These are phyloP conservation scores for Salvelinus namaycush DNA, from an alignment of 2,113 vertebrate species.

Conservation along the genomic window DNA sequence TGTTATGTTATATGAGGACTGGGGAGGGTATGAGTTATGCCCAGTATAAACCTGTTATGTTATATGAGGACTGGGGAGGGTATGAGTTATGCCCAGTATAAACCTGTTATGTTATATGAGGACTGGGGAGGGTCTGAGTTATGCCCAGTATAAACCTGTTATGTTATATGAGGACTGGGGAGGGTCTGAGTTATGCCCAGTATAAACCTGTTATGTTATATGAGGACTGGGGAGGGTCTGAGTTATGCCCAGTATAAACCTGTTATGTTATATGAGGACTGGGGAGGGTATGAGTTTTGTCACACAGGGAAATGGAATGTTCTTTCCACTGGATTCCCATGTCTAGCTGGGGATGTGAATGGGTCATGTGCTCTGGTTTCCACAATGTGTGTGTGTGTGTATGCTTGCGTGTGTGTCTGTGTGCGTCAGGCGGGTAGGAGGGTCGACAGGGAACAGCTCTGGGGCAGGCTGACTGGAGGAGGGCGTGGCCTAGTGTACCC, in stretches of 20 bases:
- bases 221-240: too few relatives aligned
- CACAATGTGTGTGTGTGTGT: too few relatives aligned
- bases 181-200: too few relatives aligned
- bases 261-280: too few relatives aligned
- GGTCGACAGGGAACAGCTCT: not conserved
- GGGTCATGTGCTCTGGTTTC: not conserved
- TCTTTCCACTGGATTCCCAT: not conserved
- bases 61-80: too few relatives aligned
- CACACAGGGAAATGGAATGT: slow-evolving; percentile 13
- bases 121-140: too few relatives aligned
- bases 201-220: not conserved
- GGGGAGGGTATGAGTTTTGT: not conserved
- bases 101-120: not conserved
- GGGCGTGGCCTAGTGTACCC: not conserved
- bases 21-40: not conserved
- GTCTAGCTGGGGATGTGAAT: not conserved
- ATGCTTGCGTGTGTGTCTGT: not conserved
- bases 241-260: too few relatives aligned
- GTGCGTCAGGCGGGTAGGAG: not conserved
- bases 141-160: not conserved
- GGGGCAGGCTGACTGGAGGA: not conserved
- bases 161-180: too few relatives aligned
- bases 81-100: too few relatives aligned
- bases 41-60: not conserved
- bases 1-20: not conserved